Base-by-base conservation (phyloP, 2,888 invertebrate genomes). In the Xestobium rufovillosum region DNA sequence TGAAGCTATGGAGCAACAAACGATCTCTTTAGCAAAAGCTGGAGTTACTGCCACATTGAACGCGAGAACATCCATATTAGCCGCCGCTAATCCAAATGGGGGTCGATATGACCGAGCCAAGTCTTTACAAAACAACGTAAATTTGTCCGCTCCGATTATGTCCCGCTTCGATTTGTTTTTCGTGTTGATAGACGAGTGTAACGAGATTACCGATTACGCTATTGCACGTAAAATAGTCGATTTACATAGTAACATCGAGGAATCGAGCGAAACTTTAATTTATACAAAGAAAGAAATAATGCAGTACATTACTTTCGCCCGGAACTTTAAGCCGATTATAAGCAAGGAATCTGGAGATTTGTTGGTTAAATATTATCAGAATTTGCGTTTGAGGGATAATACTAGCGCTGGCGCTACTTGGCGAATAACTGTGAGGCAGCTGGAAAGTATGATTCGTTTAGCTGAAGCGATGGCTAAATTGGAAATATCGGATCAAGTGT, bases 1-100 rank as follows among this genome's bases (percentile, higher is more conserved):
- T 70, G 98, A 98, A 69, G 98, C 98, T 3, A 98, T 98, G 98
- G 98, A 98, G 71, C 98, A 99, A 59, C 98, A 98, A 68, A 99
- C 98, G 0, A 99, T 98, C 51, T 95, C 96, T 0, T 76, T 98
- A 39, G 96, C 98, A 0, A 98, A 98, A 74, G 90, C 98, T 0
- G 97, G 96, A 2, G 84, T 99, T 0, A 78, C 97, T 50, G 98
- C 98, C 0, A 97, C 97, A 0, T 69, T 98, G 13, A 98, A 98
- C 69, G 98, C 98, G 0, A 75, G 97, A 25, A 95, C 97, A 0
- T 97, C 96, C 0, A 97, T 98, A 49, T 69, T 99, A 39, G 98
- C 98, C 0, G 98, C 98, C 0, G 97, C 97, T 0, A 98, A 99
- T 70, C 98, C 98, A 0, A 80, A 95, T 17, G 90, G 90, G n/a